Evolutionary conservation across 2,888 invertebrate species (phyloP).

Genomic region (Merodon equestris): DNA sequence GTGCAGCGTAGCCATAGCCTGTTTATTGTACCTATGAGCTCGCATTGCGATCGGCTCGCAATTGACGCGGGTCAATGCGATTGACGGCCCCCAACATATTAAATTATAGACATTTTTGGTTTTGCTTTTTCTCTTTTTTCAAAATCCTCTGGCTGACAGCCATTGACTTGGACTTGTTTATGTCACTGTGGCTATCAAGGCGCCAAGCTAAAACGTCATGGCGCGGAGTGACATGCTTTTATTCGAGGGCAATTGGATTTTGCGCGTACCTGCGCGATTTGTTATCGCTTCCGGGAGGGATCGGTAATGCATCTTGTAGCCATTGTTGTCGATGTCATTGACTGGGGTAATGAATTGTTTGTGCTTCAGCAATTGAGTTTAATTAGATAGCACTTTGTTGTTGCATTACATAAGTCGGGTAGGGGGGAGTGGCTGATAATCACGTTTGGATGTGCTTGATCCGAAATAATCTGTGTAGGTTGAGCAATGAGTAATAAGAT

Average conservation of each 20-base stretch:
- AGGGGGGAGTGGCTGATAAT: constrained; percentile 12
- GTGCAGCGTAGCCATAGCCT: too few relatives aligned
- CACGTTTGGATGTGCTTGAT: neutral
- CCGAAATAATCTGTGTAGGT: too few relatives aligned
- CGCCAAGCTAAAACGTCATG: neutral
- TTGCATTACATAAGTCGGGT: constrained; percentile 15
- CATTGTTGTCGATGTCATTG: constrained; percentile 17
- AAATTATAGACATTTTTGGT: neutral
- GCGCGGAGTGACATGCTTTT: too few relatives aligned
- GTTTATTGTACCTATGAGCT: too few relatives aligned
- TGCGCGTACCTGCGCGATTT: neutral
- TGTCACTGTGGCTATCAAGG: constrained; percentile 13
- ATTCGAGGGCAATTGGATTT: neutral
- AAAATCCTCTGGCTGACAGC: neutral
- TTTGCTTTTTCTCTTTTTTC: too few relatives aligned
- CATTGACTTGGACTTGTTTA: too few relatives aligned
- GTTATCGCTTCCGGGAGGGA: constrained; percentile 10
- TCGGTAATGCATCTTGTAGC: neutral
- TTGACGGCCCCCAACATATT: constrained; percentile 22
- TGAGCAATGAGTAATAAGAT: too few relatives aligned
- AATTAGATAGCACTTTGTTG: constrained; percentile 21
- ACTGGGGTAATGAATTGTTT: constrained; percentile 6
- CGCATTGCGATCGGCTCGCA: neutral
- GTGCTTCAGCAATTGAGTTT: constrained; percentile 15
- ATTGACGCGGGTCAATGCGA: constrained; percentile 43